phyloP scores from a whole-genome alignment of 1,140 invertebrate species.

The Galendromus occidentalis region DNA sequence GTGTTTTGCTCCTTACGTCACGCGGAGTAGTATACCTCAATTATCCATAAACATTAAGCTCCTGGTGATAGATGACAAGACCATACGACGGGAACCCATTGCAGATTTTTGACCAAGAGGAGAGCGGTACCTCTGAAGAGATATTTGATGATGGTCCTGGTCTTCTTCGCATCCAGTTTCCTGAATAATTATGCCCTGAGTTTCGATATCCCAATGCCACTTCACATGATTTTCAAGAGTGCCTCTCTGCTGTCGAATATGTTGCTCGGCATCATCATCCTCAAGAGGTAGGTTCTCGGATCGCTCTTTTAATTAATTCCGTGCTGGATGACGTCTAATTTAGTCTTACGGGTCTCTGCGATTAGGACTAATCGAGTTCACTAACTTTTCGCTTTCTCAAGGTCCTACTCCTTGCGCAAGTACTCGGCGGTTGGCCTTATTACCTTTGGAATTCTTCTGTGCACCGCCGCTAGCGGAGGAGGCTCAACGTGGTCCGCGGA shows the following conservation, averaged over 20 bases:
- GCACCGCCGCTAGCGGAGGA: slow-evolving; percentile 59
- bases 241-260: slow-evolving; percentile 91
- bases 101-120: background rate
- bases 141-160: slow-evolving; percentile 59
- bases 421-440: slow-evolving; percentile 84
- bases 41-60: no score
- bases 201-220: slow-evolving; percentile 91
- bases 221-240: slow-evolving; percentile 95
- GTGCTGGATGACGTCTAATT: no score
- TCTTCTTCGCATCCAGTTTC: slow-evolving; percentile 82
- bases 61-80: no score
- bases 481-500: background rate
- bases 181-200: slow-evolving; percentile 89
- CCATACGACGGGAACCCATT: no score
- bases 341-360: no score
- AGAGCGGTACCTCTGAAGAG: slow-evolving; percentile 37
- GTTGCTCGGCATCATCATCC: slow-evolving; percentile 74
- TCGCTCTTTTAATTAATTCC: no score
- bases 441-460: slow-evolving; percentile 67
- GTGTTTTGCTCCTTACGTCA: no score
- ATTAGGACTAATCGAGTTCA: no score
- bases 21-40: no score
- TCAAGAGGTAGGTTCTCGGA: slow-evolving; percentile 44
- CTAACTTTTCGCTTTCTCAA: background rate
- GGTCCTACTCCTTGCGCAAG: slow-evolving; percentile 51